A percentile compares a stretch with the other conserved stretches of the same genome.
Conservation (phyloP, 2,797 vertebrate genomes). For the Semotilus atromaculatus region DNA sequence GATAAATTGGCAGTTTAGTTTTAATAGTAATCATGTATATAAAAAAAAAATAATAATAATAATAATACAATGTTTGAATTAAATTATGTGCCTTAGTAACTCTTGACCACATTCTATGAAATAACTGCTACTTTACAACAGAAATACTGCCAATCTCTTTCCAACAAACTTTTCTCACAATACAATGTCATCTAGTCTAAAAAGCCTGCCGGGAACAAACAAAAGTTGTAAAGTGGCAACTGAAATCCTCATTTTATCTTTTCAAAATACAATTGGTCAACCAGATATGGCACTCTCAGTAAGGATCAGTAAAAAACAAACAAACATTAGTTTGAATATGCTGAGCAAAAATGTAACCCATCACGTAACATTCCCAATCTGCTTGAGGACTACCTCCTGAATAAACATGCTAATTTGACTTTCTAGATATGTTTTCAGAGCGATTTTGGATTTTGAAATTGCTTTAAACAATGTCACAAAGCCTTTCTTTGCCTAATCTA, state of each 20-base stretch:
- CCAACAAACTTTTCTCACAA: background rate
- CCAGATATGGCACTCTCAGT: constrained; percentile 25
- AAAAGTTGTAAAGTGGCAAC: background rate
- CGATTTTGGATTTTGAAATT: background rate
- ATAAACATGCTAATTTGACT: background rate
- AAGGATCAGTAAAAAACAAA: constrained; percentile 1
- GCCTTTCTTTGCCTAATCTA: background rate
- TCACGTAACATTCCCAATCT: background rate
- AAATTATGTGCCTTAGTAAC: background rate
- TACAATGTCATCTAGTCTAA: background rate
- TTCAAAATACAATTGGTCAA: constrained; percentile 2
- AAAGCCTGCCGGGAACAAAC: constrained; percentile 10
- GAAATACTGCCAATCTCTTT: background rate
- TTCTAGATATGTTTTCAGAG: constrained; percentile 28
- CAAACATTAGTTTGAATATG: constrained; percentile 4
- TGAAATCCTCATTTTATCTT: background rate
- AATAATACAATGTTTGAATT: background rate
- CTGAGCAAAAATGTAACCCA: background rate
- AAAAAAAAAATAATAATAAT: background rate
- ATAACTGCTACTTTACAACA: background rate
- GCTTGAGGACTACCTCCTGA: background rate
- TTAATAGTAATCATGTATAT: constrained; percentile 1
- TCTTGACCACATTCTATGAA: constrained; percentile 2
- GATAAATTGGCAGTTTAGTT: constrained; percentile 31
- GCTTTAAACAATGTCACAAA: constrained; percentile 1